A percentile compares a stretch with the other conserved stretches of the same genome.
These are phyloP conservation scores for Ceyx melanurus DNA, from an alignment of 2,113 vertebrate genomes.

Conservation along the genomic window DNA sequence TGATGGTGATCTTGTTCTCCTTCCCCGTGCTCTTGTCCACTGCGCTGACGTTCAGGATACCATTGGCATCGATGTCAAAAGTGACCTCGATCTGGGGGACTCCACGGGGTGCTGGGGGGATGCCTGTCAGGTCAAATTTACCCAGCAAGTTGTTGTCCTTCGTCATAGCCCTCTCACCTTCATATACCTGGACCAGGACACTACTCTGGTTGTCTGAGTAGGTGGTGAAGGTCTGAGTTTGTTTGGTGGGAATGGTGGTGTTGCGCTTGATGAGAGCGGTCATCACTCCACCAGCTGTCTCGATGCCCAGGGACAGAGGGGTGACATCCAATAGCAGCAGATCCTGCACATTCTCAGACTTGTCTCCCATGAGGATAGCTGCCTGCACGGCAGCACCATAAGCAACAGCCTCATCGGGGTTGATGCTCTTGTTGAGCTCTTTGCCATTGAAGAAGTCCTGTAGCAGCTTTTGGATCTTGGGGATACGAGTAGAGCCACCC, in stretches of 20 bases:
- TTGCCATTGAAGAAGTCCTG: constrained; percentile 86
- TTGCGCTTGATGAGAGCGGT: constrained; percentile 84
- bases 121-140: constrained; percentile 82
- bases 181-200: constrained; percentile 80
- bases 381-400: constrained; percentile 82
- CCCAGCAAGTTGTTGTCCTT: constrained; percentile 86
- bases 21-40: constrained; percentile 85
- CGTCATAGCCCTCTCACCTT: constrained; percentile 83
- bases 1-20: constrained; percentile 86
- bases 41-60: constrained; percentile 80
- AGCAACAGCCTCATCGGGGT: constrained; percentile 84
- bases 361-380: constrained; percentile 84
- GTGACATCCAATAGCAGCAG: constrained; percentile 83
- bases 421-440: constrained; percentile 86
- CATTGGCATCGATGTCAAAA: constrained; percentile 84
- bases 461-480: constrained; percentile 84
- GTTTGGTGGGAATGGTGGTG: constrained; percentile 85
- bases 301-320: constrained; percentile 81
- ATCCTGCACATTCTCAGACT: constrained; percentile 84
- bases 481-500: constrained; percentile 84
- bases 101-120: constrained; percentile 81
- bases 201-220: constrained; percentile 85
- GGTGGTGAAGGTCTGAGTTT: constrained; percentile 86
- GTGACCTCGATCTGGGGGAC: constrained; percentile 85
- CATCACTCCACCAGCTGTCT: constrained; percentile 85